A percentile compares a stretch with the other conserved stretches of the same genome.
phyloP scores from a whole-genome alignment of 2,888 invertebrate genomes.

The Calameuta idolon region DNA sequence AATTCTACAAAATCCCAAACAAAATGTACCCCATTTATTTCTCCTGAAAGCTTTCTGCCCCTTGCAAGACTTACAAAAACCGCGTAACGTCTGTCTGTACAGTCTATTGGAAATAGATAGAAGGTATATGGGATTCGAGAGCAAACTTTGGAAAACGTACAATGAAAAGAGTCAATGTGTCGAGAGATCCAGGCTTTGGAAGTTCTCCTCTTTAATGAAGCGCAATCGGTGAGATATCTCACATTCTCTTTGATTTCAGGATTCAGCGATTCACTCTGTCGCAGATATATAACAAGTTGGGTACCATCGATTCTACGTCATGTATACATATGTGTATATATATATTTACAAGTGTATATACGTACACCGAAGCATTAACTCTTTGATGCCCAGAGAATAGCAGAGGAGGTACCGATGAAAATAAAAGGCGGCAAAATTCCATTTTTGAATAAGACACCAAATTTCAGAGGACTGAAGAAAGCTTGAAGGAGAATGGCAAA shows the following conservation, averaged over 20 bases:
- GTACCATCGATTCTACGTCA: neutral
- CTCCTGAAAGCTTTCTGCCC: neutral
- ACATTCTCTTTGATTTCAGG: neutral
- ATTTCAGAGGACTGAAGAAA: neutral
- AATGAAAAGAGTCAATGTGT: neutral
- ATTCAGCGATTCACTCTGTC: neutral
- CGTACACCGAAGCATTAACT: neutral
- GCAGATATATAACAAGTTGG: neutral
- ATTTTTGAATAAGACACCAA: neutral
- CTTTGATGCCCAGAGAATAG: neutral
- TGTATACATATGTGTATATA: neutral
- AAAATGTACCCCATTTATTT: neutral
- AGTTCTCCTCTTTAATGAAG: neutral
- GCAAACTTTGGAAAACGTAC: neutral
- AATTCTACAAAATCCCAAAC: neutral
- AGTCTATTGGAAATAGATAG: neutral
- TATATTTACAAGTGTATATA: neutral
- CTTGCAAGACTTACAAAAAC: neutral
- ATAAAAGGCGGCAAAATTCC: neutral
- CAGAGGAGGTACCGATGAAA: neutral
- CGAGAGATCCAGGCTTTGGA: neutral
- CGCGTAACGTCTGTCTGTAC: neutral
- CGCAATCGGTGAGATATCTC: neutral
- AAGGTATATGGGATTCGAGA: neutral
- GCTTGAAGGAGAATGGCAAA: neutral